These are phyloP conservation scores for Ciconia maguari DNA, from an alignment of 2,113 vertebrate genomes.

Conservation along the genomic window DNA sequence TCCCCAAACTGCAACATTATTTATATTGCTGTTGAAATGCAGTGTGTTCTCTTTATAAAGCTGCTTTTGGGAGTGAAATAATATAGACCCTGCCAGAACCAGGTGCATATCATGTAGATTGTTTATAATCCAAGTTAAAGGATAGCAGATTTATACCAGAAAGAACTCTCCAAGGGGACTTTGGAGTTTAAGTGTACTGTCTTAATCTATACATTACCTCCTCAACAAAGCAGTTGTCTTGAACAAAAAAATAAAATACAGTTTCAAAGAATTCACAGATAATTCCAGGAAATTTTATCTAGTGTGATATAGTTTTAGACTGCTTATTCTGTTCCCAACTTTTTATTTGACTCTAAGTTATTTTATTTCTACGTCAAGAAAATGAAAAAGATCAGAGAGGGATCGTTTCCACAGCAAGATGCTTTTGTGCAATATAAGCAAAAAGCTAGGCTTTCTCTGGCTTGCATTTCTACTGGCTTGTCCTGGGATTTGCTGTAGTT, in stretches of 20 bases:
- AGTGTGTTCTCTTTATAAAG: conserved; percentile 49
- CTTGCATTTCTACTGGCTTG: neutral
- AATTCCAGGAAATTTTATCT: conserved; percentile 46
- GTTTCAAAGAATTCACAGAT: conserved; percentile 48
- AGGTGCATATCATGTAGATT: conserved; percentile 41
- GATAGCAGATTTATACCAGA: conserved; percentile 44
- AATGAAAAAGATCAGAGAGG: conserved; percentile 3
- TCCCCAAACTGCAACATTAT: conserved; percentile 59
- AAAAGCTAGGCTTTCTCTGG: neutral
- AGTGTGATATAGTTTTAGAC: conserved; percentile 41
- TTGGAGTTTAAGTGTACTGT: conserved; percentile 15
- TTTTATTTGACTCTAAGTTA: conserved; percentile 43
- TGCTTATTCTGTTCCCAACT: conserved; percentile 25
- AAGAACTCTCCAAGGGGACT: conserved; percentile 10
- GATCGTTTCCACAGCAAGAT: neutral
- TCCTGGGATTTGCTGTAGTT: conserved; percentile 17
- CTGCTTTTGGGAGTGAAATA: conserved; percentile 55
- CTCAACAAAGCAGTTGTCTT: conserved; percentile 30
- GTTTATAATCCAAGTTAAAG: conserved; percentile 54
- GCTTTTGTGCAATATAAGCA: neutral
- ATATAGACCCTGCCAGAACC: conserved; percentile 21
- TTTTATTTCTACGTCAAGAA: conserved; percentile 15
- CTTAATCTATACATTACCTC: conserved; percentile 48
- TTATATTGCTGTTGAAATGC: conserved; percentile 59
- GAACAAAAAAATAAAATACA: conserved; percentile 3